Conservation (phyloP, 2,888 invertebrate species). For the Dicranocentrus wangi region DNA sequence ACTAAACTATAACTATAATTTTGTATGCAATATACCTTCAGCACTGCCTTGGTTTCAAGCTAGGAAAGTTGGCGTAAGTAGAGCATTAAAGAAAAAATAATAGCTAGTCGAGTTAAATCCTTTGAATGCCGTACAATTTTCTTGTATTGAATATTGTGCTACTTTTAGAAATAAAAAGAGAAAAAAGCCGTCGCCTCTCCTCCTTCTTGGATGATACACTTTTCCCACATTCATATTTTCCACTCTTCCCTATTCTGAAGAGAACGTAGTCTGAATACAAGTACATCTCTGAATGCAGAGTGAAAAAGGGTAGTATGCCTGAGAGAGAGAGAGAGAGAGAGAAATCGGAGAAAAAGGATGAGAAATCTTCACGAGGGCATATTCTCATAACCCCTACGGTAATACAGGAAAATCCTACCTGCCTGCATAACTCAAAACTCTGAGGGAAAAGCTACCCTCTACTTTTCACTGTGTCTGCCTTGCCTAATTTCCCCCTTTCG, state of each 20-base stretch:
- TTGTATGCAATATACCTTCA: slow-evolving; percentile 15
- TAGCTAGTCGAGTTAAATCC: slow-evolving; percentile 64
- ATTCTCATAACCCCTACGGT: slow-evolving; percentile 30
- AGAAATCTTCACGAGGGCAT: slow-evolving; percentile 14
- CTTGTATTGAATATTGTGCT: slow-evolving; percentile 59
- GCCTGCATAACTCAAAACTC: slow-evolving; percentile 42
- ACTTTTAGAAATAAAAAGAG: slow-evolving; percentile 22
- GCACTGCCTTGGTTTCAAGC: slow-evolving; percentile 26
- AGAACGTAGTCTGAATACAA: slow-evolving; percentile 6
- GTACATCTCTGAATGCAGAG: slow-evolving; percentile 51
- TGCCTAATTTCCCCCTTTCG: too few relatives aligned
- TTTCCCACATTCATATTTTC: slow-evolving; percentile 57
- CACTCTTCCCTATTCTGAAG: neutral
- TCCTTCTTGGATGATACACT: slow-evolving; percentile 13
- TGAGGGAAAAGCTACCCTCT: slow-evolving; percentile 2
- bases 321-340: neutral
- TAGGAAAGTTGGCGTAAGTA: slow-evolving; percentile 58
- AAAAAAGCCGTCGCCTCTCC: slow-evolving; percentile 36
- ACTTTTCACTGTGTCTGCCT: too few relatives aligned
- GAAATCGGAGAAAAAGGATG: slow-evolving; percentile 14
- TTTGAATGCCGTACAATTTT: slow-evolving; percentile 62
- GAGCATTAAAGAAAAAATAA: slow-evolving; percentile 65
- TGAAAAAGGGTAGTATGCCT: slow-evolving; percentile 50
- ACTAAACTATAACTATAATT: neutral
- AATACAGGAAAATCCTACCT: slow-evolving; percentile 24